phyloP scores from a whole-genome alignment of 2,797 vertebrate genomes.

The Euphonia xanthogaster region DNA sequence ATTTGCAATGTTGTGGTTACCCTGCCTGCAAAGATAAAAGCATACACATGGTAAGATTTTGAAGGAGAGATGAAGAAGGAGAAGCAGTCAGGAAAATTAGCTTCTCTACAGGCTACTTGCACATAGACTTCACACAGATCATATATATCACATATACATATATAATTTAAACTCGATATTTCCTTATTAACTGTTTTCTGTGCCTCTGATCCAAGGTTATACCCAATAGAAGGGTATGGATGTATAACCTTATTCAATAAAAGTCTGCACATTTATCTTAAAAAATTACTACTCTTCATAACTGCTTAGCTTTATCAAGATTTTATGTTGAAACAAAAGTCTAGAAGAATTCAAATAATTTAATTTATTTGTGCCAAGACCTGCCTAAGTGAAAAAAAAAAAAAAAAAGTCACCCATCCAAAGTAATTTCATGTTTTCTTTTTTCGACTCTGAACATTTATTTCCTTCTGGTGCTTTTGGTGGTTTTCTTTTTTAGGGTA shows the following conservation, averaged over 20 bases:
- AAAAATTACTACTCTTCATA: not conserved
- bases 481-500: not conserved
- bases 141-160: not conserved
- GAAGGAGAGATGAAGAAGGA: not conserved
- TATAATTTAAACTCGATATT: not conserved
- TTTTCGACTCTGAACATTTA: not conserved
- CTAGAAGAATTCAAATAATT: not conserved
- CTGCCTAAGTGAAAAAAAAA: not conserved
- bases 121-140: not conserved
- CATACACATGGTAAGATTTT: not conserved
- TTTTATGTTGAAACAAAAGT: not conserved
- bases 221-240: not conserved
- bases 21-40: constrained; percentile 78
- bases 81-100: not conserved
- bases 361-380: not conserved
- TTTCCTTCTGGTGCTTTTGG: not conserved
- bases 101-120: not conserved
- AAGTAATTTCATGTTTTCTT: not conserved
- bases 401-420: not conserved
- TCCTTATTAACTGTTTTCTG: not conserved
- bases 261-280: not conserved
- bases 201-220: not conserved
- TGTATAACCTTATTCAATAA: not conserved
- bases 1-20: constrained; percentile 87
- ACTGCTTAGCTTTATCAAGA: not conserved